Conservation (phyloP, 1,140 invertebrate genomes). For the Atta cephalotes region DNA sequence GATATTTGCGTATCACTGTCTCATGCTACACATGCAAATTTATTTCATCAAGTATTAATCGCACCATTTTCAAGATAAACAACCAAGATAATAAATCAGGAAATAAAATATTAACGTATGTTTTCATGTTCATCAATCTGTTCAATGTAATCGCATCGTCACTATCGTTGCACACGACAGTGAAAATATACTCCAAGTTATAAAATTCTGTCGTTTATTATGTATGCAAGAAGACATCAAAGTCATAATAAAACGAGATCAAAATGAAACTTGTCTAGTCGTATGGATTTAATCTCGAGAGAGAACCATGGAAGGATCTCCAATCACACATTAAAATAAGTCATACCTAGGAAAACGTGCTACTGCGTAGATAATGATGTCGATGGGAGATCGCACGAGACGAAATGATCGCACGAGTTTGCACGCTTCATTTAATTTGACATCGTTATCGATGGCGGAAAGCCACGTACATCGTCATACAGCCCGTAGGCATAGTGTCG, state of each 20-base stretch:
- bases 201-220: conserved; percentile 26
- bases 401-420: conserved; percentile 26
- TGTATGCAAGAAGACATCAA: not conserved
- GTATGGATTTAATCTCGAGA: conserved; percentile 36
- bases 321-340: conserved; percentile 14
- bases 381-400: conserved; percentile 6
- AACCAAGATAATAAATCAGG: not conserved
- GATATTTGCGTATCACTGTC: not conserved
- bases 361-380: not conserved
- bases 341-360: conserved; percentile 10
- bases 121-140: conserved; percentile 15
- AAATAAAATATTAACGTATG: not conserved
- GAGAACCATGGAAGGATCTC: too few species aligned
- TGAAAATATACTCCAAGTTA: not conserved
- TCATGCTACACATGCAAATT: not conserved
- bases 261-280: not conserved
- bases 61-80: not conserved
- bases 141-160: not conserved
- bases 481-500: conserved; percentile 45
- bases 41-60: not conserved
- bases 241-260: conserved; percentile 37
- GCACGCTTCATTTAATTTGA: conserved; percentile 56
- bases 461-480: conserved; percentile 34
- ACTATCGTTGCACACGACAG: not conserved
- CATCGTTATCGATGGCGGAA: conserved; percentile 54